Percentiles rank a stretch among this genome's conserved stretches.
These are phyloP conservation scores for Melanostoma scalare DNA, from an alignment of 2,888 invertebrate species.

Conservation along the genomic window DNA sequence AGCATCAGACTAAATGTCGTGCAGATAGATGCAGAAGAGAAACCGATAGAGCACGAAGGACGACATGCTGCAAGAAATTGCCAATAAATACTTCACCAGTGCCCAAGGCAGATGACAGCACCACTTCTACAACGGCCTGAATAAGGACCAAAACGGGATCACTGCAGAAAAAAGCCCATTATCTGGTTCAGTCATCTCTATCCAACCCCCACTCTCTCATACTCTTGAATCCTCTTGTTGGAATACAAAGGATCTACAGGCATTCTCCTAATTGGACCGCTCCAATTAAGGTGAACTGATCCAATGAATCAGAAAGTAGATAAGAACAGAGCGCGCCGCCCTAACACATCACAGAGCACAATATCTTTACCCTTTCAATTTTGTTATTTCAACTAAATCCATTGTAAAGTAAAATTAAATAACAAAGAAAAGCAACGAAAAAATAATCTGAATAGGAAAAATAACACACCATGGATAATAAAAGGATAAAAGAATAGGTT, in stretches of 20 bases:
- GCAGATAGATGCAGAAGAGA: conserved; percentile 50
- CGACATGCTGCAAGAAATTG: conserved; percentile 69
- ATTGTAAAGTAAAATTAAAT: conserved; percentile 64
- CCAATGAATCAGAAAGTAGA: conserved; percentile 81
- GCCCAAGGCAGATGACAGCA: conserved; percentile 66
- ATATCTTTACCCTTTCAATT: conserved; percentile 63
- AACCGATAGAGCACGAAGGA: conserved; percentile 68
- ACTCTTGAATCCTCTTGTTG: conserved; percentile 49
- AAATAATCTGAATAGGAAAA: conserved; percentile 29
- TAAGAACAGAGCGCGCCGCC: conserved; percentile 76
- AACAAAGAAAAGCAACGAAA: conserved; percentile 43
- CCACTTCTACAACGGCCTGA: conserved; percentile 58
- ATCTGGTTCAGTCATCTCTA: conserved; percentile 70
- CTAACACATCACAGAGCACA: conserved; percentile 67
- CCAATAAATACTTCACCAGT: conserved; percentile 71
- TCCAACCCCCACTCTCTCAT: conserved; percentile 44
- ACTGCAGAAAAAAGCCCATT: conserved; percentile 57
- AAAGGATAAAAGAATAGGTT: conserved; percentile 49
- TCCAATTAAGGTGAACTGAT: conserved; percentile 81
- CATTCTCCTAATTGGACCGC: conserved; percentile 72
- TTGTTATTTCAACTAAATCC: conserved; percentile 68
- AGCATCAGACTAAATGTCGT: conserved; percentile 48
- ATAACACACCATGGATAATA: conserved; percentile 37
- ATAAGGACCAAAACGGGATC: conserved; percentile 60
- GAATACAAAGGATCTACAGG: conserved; percentile 68